Conservation (phyloP, 2,797 vertebrate species). For the Stomatorhinus walkeri region DNA sequence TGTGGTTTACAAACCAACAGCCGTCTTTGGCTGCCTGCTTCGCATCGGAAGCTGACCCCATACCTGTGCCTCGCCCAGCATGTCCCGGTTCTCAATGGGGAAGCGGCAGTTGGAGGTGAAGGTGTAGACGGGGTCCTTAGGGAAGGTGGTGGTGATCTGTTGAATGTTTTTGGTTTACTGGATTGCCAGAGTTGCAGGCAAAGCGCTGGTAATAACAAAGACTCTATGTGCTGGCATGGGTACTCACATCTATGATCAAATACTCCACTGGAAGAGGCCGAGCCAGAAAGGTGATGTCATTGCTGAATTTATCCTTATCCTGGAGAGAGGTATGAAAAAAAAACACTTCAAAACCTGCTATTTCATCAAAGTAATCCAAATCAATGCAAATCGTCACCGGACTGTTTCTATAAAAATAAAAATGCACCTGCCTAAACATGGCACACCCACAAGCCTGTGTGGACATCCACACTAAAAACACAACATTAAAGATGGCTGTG, state of each 20-base stretch:
- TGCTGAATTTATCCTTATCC: constrained; percentile 98
- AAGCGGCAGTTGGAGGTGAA: constrained; percentile 87
- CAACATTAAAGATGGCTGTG: background rate
- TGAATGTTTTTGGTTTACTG: background rate
- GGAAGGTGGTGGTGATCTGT: constrained; percentile 96
- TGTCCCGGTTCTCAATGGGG: constrained; percentile 90
- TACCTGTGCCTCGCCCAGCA: constrained; percentile 90
- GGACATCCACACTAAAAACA: background rate
- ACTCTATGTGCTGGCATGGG: background rate
- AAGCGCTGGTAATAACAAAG: background rate
- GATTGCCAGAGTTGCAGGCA: background rate
- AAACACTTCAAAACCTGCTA: background rate
- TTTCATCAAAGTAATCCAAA: background rate
- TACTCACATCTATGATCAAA: constrained; percentile 94
- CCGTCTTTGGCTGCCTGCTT: background rate
- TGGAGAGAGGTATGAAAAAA: constrained; percentile 30
- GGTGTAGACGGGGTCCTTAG: constrained; percentile 95
- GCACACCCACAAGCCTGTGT: background rate
- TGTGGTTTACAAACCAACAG: background rate
- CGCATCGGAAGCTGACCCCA: background rate
- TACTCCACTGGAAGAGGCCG: constrained; percentile 95
- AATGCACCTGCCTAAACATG: background rate
- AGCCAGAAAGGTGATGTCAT: constrained; percentile 92
- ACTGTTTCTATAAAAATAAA: background rate
- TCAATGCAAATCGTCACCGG: background rate